Evolutionary conservation across 2,888 invertebrate genomes (phyloP), one percentile per base, ranked within the genome.

Genomic region (Iphiclides podalirius): DNA sequence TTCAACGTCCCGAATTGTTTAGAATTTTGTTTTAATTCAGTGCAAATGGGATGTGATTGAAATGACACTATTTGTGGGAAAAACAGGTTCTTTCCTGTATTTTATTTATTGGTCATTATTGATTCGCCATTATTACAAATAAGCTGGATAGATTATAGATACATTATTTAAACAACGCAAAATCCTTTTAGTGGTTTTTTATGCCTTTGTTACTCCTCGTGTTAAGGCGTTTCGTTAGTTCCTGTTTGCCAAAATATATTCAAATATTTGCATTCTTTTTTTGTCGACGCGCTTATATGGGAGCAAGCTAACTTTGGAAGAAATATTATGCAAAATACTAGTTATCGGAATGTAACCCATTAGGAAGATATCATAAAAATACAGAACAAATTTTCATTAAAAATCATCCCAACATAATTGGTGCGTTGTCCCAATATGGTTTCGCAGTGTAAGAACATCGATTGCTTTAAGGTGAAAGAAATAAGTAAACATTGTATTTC

Each of bases 181-280:
- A 36, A 16, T 26, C 9, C 4, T 17, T 37, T 26, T 16, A 52
- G 54, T 55, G 41, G 54, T 50, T 53, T 60, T 66, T 63, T 63
- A 51, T 54, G 67, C 66, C 63, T 70, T 58, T 56, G 56, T 63
- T 69, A 63, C 70, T 70, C 67, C 60, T 67, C 63, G 62, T 63
- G 56, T 66, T 61, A 67, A 57, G 60, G 60, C 63, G 67, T 72
- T 73, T 71, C 61, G 70, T 72, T 79, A 82, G 83, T 87, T 86
- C 85, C 85, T 86, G 84, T 79, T 84, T 55, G 75, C 70, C 55
- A 79, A 82, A 81, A 79, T 72, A 72, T 72, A 87, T 85, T 83
- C 75, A 82, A 86, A 85, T 85, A 58, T 84, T 85, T 87, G 77
- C 85, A 80, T 79, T 11, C 20, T 11, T 72, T 83, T 82, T 83